phyloP scores from a whole-genome alignment of 2,888 invertebrate genomes.

The Sipha maydis region DNA sequence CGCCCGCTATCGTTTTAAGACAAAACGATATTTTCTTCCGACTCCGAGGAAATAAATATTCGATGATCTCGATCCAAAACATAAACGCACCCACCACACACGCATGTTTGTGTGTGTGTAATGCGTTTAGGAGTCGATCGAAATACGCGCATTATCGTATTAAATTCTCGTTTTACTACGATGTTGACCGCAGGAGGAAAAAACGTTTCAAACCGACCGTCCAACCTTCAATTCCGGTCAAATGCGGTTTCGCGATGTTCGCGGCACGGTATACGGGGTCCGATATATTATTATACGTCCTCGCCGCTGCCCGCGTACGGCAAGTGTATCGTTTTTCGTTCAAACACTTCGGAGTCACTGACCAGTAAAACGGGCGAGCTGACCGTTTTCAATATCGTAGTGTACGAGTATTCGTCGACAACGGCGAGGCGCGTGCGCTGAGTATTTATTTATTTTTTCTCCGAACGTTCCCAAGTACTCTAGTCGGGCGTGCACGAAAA shows the following conservation, averaged over 20 bases:
- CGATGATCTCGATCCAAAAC: not conserved
- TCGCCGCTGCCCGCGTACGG: not conserved
- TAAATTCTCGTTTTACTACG: constrained; percentile 37
- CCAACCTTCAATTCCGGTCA: constrained; percentile 41
- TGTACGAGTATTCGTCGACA: not conserved
- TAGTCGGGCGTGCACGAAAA: not conserved
- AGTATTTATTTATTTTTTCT: not conserved
- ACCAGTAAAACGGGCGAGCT: constrained; percentile 18
- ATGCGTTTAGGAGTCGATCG: not conserved
- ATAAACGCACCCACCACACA: too few species aligned
- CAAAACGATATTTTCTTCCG: not conserved
- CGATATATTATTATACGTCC: not conserved
- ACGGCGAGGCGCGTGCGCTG: not conserved
- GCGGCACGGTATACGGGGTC: not conserved
- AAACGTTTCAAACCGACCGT: constrained; percentile 19
- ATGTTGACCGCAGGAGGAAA: not conserved
- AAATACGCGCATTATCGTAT: constrained; percentile 31
- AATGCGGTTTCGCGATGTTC: constrained; percentile 29
- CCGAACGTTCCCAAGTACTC: not conserved
- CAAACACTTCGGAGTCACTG: constrained; percentile 6
- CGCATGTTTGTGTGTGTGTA: too few species aligned
- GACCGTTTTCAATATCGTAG: constrained; percentile 9
- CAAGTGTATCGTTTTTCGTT: constrained; percentile 29
- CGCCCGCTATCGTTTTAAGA: not conserved
- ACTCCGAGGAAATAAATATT: too few species aligned